Evolutionary conservation across 2,888 invertebrate species (phyloP), one percentile per base, ranked within the genome.

Genomic region (Esperia sulphurella): DNA sequence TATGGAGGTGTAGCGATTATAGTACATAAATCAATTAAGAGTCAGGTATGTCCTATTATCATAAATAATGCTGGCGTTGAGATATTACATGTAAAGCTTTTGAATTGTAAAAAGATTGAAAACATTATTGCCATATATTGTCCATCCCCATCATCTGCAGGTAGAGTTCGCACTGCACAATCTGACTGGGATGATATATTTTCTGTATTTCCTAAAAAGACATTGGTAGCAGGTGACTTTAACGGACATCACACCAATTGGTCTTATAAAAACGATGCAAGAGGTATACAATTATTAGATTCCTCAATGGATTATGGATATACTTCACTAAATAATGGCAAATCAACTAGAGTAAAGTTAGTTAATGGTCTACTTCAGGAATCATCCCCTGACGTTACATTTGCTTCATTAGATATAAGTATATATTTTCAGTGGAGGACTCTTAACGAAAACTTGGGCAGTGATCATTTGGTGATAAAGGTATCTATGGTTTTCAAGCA

Each of bases 191-290:
- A 63, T n/a, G 4, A 33, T 0, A 0, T 64, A 0, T 60, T 62
- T 33, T 53, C 51, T 6, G 0, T 38, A 8, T 35, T 13, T 3
- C 0, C n/a, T 0, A 30, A 12, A 0, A 63, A 58, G 39, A 43
- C 56, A 8, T 8, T 61, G 6, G 45, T 65, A 10, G 14, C 54
- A 3, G 65, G 65, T 0, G 64, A 64, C 38, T 58, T 63, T 29
- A 65, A 68, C 45, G 65, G 48, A 0, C 67, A 67, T 30, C 65
- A 66, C 28, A 7, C 45, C 1, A 59, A 41, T 43, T 65, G 66
- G 65, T 68, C 63, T 0, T 33, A n/a, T 33, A 63, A 54, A 48
- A 55, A 42, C 9, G 61, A 65, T 40, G 0, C 0, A 0, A 56
- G 63, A 48, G 66, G 65, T 8, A 30, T 0, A 0, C 49, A 55